Evolutionary conservation across 1,140 invertebrate genomes (phyloP).

Genomic region (Onthophagus taurus): DNA sequence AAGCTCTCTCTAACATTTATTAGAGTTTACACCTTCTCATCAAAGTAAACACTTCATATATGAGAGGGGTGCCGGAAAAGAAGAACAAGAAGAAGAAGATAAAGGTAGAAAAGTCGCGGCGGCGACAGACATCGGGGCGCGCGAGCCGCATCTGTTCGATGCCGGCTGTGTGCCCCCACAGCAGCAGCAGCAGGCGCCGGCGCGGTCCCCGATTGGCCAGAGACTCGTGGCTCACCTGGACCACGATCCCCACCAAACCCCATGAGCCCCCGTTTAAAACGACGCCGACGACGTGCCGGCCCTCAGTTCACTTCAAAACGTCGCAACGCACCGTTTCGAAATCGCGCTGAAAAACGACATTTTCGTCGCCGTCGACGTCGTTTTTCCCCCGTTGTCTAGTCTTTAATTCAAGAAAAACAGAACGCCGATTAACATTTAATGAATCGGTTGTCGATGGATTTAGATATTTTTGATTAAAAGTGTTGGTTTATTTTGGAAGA

Average conservation of each 20-base stretch:
- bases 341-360: neutral
- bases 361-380: no score
- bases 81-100: no score
- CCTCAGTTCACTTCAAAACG: conserved; percentile 14
- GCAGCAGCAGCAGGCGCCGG: conserved; percentile 29
- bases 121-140: no score
- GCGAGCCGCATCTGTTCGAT: conserved; percentile 27
- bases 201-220: conserved; percentile 25
- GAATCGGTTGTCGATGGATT: no score
- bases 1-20: no score
- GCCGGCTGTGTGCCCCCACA: conserved; percentile 22
- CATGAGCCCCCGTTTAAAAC: conserved; percentile 18
- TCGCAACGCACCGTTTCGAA: conserved; percentile 1
- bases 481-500: no score
- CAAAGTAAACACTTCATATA: no score
- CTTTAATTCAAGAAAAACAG: neutral
- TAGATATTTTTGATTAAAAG: no score
- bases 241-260: conserved; percentile 19
- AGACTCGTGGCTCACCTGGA: conserved; percentile 31
- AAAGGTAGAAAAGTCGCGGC: no score
- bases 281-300: conserved; percentile 15
- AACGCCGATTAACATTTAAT: no score
- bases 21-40: no score
- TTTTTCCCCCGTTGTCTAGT: neutral
- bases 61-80: no score